Evolutionary conservation across 2,113 vertebrate species (phyloP).

Genomic region (Psilopogon haemacephalus): DNA sequence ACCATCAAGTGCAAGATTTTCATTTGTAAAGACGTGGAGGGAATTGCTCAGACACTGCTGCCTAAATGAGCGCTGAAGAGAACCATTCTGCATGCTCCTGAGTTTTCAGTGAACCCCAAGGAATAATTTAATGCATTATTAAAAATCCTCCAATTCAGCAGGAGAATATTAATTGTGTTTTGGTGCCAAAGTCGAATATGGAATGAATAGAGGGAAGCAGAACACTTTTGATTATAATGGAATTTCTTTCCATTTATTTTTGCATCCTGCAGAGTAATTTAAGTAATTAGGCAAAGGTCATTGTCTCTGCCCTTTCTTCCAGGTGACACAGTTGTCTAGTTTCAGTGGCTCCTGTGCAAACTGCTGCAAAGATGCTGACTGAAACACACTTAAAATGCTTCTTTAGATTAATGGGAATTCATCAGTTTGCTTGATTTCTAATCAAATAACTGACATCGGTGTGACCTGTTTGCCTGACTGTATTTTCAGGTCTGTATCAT

Average conservation of each 20-base stretch:
- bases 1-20: not conserved
- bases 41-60: not conserved
- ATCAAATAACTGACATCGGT: not conserved
- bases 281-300: slow-evolving; percentile 7
- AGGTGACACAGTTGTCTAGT: not conserved
- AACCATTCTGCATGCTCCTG: not conserved
- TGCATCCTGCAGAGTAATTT: not conserved
- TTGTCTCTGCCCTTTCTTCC: not conserved
- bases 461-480: not conserved
- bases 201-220: not conserved
- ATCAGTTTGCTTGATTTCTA: not conserved
- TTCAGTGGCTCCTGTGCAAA: not conserved
- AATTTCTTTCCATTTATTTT: slow-evolving; percentile 14
- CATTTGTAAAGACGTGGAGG: not conserved
- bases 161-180: slow-evolving; percentile 34
- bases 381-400: not conserved
- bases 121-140: slow-evolving; percentile 49
- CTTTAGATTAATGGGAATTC: not conserved
- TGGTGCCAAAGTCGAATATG: not conserved
- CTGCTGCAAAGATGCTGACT: not conserved
- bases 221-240: not conserved
- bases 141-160: not conserved
- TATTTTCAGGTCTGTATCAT: not conserved
- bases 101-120: not conserved
- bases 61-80: not conserved